Percentiles rank a stretch among this genome's conserved stretches.
These are phyloP conservation scores for Heteromormyrus szaboi DNA, from an alignment of 2,797 vertebrate species.

Conservation along the genomic window DNA sequence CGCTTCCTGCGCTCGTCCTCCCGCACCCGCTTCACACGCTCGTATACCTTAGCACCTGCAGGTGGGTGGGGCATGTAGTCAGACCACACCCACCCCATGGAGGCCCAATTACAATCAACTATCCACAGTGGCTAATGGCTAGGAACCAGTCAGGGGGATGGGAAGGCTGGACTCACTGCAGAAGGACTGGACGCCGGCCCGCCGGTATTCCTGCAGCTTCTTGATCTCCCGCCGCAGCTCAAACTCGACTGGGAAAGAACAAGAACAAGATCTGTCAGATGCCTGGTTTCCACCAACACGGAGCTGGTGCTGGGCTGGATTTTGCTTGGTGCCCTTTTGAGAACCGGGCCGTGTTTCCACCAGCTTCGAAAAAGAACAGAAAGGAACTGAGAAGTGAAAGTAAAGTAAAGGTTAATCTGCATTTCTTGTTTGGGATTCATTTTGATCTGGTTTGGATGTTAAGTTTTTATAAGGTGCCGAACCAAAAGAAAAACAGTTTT, in stretches of 20 bases:
- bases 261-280: not conserved
- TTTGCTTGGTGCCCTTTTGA: not conserved
- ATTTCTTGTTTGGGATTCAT: not conserved
- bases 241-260: slow-evolving; percentile 78
- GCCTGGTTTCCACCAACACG: not conserved
- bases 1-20: slow-evolving; percentile 89
- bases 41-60: slow-evolving; percentile 85
- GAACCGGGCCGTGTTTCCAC: not conserved
- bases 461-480: not conserved
- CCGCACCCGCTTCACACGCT: slow-evolving; percentile 76
- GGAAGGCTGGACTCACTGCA: slow-evolving; percentile 75
- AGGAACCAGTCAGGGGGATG: not conserved
- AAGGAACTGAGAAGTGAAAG: not conserved
- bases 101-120: not conserved
- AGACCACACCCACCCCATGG: not conserved
- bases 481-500: not conserved
- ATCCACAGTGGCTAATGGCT: not conserved
- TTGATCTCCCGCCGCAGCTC: slow-evolving; percentile 88
- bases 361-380: not conserved
- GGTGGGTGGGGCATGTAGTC: not conserved
- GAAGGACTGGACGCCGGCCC: slow-evolving; percentile 90
- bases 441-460: not conserved
- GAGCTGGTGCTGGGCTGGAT: not conserved
- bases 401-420: not conserved
- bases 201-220: slow-evolving; percentile 87